Percentiles rank a stretch among this genome's conserved stretches.
These are phyloP conservation scores for Dasysyrphus tricinctus DNA, from an alignment of 2,888 invertebrate species.

Conservation along the genomic window DNA sequence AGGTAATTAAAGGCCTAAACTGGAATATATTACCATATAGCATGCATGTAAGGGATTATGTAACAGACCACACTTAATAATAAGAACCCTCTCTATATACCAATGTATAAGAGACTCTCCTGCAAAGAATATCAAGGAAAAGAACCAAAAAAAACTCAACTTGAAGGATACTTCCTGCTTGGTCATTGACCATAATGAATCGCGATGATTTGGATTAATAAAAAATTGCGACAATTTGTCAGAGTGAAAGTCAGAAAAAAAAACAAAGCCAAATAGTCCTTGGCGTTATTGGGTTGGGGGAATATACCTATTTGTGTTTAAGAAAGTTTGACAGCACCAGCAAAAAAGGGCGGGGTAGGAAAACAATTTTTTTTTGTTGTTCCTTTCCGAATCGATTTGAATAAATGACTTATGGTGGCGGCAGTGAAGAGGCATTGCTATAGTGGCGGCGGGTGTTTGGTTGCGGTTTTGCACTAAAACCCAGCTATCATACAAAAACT, in stretches of 20 bases:
- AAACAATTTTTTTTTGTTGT: constrained; percentile 42
- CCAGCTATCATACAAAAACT: constrained; percentile 45
- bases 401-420: constrained; percentile 71
- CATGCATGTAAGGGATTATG: constrained; percentile 34
- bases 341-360: constrained; percentile 2
- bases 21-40: constrained; percentile 30
- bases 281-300: background rate
- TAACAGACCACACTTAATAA: constrained; percentile 7
- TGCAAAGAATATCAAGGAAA: background rate
- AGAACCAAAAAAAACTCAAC: constrained; percentile 1
- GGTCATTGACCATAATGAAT: constrained; percentile 78
- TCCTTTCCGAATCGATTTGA: constrained; percentile 63
- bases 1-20: constrained; percentile 56
- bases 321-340: constrained; percentile 43
- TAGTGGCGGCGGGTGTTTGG: background rate
- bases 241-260: constrained; percentile 34
- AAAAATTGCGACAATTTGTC: constrained; percentile 78
- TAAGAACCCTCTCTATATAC: background rate
- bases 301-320: constrained; percentile 41
- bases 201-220: constrained; percentile 78
- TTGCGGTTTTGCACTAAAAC: background rate
- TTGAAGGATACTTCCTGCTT: constrained; percentile 74
- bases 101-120: background rate
- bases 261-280: constrained; percentile 30
- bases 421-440: background rate